Evolutionary conservation across 1,140 invertebrate species (phyloP).

Genomic region (Tetranychus urticae): DNA sequence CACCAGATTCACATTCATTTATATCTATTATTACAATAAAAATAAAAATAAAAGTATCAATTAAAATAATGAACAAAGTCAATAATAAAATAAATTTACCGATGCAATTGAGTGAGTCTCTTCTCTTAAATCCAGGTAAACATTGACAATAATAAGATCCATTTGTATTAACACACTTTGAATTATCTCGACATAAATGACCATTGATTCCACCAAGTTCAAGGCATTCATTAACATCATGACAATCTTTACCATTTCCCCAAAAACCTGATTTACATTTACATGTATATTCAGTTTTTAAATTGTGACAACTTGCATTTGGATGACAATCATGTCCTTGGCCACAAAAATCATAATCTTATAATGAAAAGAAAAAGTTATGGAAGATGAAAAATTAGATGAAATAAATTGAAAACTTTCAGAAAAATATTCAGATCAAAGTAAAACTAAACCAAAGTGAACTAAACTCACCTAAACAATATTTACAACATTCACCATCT

Average conservation of each 20-base stretch:
- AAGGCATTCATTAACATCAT: slow-evolving; percentile 60
- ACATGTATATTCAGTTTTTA: slow-evolving; percentile 56
- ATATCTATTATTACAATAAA: slow-evolving; percentile 28
- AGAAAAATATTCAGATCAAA: no score
- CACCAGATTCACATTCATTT: slow-evolving; percentile 39
- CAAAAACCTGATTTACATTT: slow-evolving; percentile 54
- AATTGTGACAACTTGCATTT: slow-evolving; percentile 59
- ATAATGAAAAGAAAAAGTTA: slow-evolving; percentile 11
- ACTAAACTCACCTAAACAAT: slow-evolving; percentile 45
- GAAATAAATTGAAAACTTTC: no score
- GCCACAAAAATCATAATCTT: slow-evolving; percentile 69
- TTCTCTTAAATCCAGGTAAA: slow-evolving; percentile 39
- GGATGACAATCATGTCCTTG: slow-evolving; percentile 49
- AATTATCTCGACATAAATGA: slow-evolving; percentile 39
- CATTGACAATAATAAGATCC: slow-evolving; percentile 65
- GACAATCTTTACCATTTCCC: slow-evolving; percentile 49
- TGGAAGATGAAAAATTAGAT: no score
- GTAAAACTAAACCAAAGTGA: not conserved
- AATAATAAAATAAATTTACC: slow-evolving; percentile 7
- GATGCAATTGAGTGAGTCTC: slow-evolving; percentile 51
- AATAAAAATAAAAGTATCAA: not conserved
- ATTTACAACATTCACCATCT: slow-evolving; percentile 64
- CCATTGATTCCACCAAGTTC: slow-evolving; percentile 41
- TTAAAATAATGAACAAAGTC: not conserved
- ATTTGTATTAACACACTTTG: slow-evolving; percentile 56